Evolutionary conservation across 2,797 vertebrate species (phyloP), one percentile per base, ranked within the genome.

Genomic region (Danionella dracula): DNA sequence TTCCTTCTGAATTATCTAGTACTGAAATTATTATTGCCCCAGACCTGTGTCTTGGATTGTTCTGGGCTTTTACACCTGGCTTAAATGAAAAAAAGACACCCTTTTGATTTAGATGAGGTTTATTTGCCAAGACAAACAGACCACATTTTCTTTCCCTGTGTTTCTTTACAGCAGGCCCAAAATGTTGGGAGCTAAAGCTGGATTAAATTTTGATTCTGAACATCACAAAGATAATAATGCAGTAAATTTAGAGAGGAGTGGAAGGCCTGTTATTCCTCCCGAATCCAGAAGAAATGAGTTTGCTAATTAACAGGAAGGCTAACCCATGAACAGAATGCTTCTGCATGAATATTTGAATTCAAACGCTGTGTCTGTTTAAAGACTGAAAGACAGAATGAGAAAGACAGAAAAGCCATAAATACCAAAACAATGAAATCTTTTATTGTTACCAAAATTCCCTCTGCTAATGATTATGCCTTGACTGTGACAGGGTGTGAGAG

Each of bases 211-310:
- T 17, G 42, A 55, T 67, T 70, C 63, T 60, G 2, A 54, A 48
- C 20, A 31, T 45, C 34, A n/a, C 27, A 49, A 56, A 64, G 53
- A 54, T 64, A 70, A 55, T 6, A 32, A 23, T 38, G 63, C 63
- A 29, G 48, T 70, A 76, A 76, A 73, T 73, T 60, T 59, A 54
- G 44, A 42, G 13, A 0, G 45, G 59, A 64, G 70, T 70, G 67
- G 66, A 71, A 59, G 63, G 53, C 35, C 16, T 77, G 68, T 72
- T 74, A 69, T 74, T 44, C 57, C 62, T 73, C 56, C 71, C 17
- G 16, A 35, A 42, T 68, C 73, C 70, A 75, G 75, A 68, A 75
- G 66, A 78, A 75, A 78, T 73, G 63, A 75, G 69, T 45, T 71
- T 38, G 50, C 67, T 75, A 78, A 75, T 78, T 78, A 73, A 76